phyloP scores from a whole-genome alignment of 2,888 invertebrate genomes.

The Mylabris sibirica region DNA sequence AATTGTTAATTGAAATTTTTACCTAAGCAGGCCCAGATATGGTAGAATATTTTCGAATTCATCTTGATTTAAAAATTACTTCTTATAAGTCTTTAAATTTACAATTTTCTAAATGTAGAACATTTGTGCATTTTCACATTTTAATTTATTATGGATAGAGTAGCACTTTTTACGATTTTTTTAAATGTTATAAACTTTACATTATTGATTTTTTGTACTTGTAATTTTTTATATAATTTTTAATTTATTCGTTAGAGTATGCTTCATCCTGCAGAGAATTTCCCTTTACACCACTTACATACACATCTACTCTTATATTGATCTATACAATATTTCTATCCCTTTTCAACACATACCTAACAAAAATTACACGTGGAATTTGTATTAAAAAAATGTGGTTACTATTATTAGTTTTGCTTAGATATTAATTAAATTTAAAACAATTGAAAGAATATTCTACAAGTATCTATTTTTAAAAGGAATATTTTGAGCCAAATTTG shows the following conservation, averaged over 20 bases:
- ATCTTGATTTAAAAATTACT: not conserved
- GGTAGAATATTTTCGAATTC: not conserved
- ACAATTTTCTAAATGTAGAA: not conserved
- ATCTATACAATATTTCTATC: not conserved
- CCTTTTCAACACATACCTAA: not conserved
- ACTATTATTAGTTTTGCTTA: not conserved
- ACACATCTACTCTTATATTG: slow-evolving; percentile 2
- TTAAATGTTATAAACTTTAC: not conserved
- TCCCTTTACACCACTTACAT: not conserved
- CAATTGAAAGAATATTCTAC: not conserved
- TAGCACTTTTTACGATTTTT: not conserved
- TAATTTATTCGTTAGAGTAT: not conserved
- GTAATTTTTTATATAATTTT: not conserved
- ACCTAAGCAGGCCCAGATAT: not conserved
- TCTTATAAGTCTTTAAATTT: not conserved
- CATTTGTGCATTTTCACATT: not conserved
- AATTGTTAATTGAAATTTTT: not conserved
- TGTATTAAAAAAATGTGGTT: too few relatives aligned
- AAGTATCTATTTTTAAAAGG: not conserved
- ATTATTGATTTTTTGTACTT: not conserved
- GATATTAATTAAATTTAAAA: not conserved
- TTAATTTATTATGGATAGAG: not conserved
- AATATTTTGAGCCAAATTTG: not conserved
- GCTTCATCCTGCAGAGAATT: not conserved
- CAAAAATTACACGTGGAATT: not conserved